Base-by-base conservation (phyloP, 2,113 vertebrate species). In the Nansenia antarctica region DNA sequence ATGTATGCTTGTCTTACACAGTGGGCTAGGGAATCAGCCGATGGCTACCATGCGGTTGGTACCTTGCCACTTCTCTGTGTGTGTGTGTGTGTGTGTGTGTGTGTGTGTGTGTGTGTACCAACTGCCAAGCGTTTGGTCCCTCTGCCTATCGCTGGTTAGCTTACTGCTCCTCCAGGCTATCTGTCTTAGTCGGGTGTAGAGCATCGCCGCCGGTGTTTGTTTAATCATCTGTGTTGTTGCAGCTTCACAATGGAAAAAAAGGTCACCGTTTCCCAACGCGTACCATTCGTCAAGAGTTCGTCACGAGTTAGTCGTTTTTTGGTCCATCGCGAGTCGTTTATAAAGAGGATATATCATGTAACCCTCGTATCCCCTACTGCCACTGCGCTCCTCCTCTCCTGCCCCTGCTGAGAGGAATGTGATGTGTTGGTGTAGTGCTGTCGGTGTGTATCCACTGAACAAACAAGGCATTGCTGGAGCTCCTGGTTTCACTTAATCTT, bases 401-500 rank as follows among this genome's bases (percentile, higher is more conserved):
- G 39, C 65, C 63, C 18, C 63, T 77, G 70, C 49, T 89, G 80
- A 75, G 52, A 73, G 83, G 80, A 85, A 78, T 85, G 82, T 85
- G 74, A 84, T 84, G 78, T 89, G 82, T 77, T 82, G 77, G 66
- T 88, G 84, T 81, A 87, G 87, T 75, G 84, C 83, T 87, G 86
- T 82, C 75, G 45, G 71, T 78, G 70, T 79, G 79, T 79, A 77
- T 83, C 85, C 85, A 62, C 86, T 80, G 77, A 82, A 78, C 87
- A 89, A 90, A 92, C 84, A 88, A 77, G 73, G 79, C 81, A 72
- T 62, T 79, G 83, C 84, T 86, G 82, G 74, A 79, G 76, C 82
- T 90, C 83, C 88, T 89, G 87, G 80, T 90, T 87, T 86, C 84
- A 88, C 80, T 86, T 90, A 88, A 89, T 91, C 86, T 90, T 87